phyloP scores from a whole-genome alignment of 2,113 vertebrate genomes.

The Hipposideros armiger region DNA sequence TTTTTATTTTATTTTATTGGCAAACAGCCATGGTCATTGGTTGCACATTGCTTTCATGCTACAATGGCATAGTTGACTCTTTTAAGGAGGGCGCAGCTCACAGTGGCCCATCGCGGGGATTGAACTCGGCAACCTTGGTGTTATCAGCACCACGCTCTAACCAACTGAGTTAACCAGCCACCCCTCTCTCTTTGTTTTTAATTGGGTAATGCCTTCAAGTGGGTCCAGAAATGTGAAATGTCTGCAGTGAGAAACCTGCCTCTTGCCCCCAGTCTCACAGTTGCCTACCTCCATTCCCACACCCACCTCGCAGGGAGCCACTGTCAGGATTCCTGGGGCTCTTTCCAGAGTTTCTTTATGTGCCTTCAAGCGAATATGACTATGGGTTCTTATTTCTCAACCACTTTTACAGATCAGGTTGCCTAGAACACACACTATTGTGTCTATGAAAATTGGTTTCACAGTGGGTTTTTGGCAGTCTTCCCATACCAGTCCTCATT shows the following conservation, averaged over 20 bases:
- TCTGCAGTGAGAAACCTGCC: not conserved
- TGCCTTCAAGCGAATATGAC: not conserved
- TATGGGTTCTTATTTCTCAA: constrained; percentile 7
- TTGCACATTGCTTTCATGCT: too few relatives aligned
- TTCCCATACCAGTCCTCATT: not conserved
- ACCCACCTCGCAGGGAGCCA: not conserved
- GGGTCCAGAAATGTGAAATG: not conserved
- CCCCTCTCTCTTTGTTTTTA: constrained; percentile 26
- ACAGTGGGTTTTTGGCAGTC: not conserved
- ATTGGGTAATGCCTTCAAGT: not conserved
- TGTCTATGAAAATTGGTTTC: not conserved
- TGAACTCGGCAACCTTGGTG: too few relatives aligned
- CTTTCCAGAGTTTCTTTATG: not conserved
- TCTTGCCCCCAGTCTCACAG: not conserved
- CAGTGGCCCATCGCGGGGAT: too few relatives aligned
- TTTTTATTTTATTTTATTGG: not conserved
- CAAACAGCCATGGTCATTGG: too few relatives aligned
- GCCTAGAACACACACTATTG: not conserved
- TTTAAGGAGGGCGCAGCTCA: too few relatives aligned
- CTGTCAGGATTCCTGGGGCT: not conserved
- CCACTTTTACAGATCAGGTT: not conserved
- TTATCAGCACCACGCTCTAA: too few relatives aligned
- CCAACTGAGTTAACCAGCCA: too few relatives aligned
- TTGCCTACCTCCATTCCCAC: not conserved
- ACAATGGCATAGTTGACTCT: too few relatives aligned